phyloP scores from a whole-genome alignment of 2,113 vertebrate genomes.

The Ia io region DNA sequence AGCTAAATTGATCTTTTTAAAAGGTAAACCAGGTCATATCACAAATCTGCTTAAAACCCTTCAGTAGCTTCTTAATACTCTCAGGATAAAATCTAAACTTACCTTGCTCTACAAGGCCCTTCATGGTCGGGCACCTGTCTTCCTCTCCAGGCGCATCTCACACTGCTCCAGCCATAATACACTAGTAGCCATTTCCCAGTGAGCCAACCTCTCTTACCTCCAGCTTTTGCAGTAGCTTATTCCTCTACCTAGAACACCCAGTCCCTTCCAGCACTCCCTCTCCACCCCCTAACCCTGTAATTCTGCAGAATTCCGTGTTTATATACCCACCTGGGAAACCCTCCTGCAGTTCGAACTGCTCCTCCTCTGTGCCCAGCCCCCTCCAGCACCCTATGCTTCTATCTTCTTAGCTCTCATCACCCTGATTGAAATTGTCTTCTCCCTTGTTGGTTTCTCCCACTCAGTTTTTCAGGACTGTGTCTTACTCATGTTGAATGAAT shows the following conservation, averaged over 20 bases:
- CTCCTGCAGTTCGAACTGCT: neutral
- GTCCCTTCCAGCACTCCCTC: neutral
- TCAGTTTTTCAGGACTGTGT: neutral
- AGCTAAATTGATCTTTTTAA: conserved; percentile 24
- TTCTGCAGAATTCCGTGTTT: neutral
- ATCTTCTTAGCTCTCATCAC: neutral
- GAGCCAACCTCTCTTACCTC: neutral
- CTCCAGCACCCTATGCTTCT: neutral
- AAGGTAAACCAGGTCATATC: neutral
- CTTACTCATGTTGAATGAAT: conserved; percentile 54
- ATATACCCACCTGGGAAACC: neutral
- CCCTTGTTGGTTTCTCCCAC: conserved; percentile 7
- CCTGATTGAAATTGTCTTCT: neutral
- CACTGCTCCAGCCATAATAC: neutral
- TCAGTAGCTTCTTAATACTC: neutral
- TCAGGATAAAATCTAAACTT: neutral
- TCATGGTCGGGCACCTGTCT: neutral
- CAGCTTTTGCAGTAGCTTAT: neutral
- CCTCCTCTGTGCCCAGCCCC: neutral
- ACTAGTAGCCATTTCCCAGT: neutral
- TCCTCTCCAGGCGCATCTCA: neutral
- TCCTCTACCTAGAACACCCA: conserved; percentile 1
- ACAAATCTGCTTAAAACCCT: neutral
- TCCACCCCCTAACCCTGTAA: neutral
- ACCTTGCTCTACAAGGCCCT: neutral